phyloP scores from a whole-genome alignment of 1,140 invertebrate species.

The Drosophila ficusphila region DNA sequence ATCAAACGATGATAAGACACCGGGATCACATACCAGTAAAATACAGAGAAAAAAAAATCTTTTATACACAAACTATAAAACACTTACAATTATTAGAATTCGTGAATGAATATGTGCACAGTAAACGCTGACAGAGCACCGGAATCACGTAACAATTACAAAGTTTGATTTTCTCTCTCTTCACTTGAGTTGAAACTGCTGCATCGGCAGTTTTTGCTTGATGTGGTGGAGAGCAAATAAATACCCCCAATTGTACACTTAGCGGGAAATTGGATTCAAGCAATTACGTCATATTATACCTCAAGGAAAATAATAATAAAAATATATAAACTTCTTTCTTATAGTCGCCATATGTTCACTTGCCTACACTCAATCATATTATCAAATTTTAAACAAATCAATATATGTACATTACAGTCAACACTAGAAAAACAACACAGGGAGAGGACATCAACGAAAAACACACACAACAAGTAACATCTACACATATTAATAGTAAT shows the following conservation, averaged over 20 bases:
- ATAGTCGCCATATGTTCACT: conserved; percentile 1
- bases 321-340: neutral
- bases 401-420: no score
- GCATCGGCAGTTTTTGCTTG: neutral
- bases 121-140: neutral
- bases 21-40: neutral
- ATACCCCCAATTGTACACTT: neutral
- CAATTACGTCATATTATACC: neutral
- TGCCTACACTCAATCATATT: neutral
- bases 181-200: neutral
- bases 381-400: neutral
- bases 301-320: no score
- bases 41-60: neutral
- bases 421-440: no score
- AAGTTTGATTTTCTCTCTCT: neutral
- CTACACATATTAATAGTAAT: no score
- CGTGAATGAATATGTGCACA: neutral
- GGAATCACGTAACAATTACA: neutral
- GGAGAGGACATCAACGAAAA: no score
- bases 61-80: neutral
- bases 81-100: neutral
- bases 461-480: no score
- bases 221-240: neutral
- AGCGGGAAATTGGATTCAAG: neutral
- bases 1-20: neutral